Conservation (phyloP, 2,888 invertebrate species). For the Torymus aiolomorphi region DNA sequence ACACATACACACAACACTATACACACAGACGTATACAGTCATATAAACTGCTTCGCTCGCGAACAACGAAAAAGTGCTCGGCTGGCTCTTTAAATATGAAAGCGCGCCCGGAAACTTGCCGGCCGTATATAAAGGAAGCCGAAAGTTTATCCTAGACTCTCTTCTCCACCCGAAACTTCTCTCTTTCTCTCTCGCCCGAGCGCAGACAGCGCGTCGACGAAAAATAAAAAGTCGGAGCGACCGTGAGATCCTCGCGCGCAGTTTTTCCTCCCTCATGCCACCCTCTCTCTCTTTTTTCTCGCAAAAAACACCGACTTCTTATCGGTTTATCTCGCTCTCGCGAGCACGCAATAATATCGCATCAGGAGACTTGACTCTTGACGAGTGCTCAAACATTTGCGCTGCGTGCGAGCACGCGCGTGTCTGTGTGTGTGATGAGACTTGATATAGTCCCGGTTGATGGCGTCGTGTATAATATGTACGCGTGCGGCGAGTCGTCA, state of each 20-base stretch:
- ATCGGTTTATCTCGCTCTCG: too few species aligned
- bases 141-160: constrained; percentile 26
- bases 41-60: neutral
- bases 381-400: too few species aligned
- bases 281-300: neutral
- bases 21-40: neutral
- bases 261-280: neutral
- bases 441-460: neutral
- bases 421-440: neutral
- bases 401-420: too few species aligned
- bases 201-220: neutral
- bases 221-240: constrained; percentile 5
- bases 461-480: neutral
- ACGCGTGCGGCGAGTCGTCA: constrained; percentile 18
- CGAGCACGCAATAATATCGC: too few species aligned
- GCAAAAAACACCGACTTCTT: too few species aligned
- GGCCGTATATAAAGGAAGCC: neutral
- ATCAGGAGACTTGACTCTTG: too few species aligned
- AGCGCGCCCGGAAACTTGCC: constrained; percentile 4
- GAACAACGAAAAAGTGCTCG: constrained; percentile 18
- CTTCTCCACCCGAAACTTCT: neutral
- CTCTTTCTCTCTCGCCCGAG: neutral
- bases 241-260: neutral
- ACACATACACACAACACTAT: neutral
- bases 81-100: constrained; percentile 43